Evolutionary conservation across 2,888 invertebrate genomes (phyloP).

Genomic region (Linyphia triangularis): DNA sequence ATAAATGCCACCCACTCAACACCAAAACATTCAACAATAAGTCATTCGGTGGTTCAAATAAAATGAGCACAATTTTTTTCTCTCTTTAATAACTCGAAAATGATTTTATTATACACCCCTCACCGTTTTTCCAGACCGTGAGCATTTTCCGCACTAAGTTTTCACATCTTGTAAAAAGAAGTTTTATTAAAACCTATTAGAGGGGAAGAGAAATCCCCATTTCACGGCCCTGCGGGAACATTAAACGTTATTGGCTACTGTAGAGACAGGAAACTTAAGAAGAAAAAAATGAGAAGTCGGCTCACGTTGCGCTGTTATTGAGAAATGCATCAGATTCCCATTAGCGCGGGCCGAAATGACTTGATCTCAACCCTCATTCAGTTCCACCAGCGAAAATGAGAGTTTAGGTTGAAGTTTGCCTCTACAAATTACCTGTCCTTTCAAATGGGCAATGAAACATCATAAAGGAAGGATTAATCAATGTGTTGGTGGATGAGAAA

Average conservation of each 20-base stretch:
- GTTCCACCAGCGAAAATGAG: slow-evolving; percentile 1
- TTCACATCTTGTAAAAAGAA: slow-evolving; percentile 1
- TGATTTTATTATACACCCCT: neutral
- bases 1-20: neutral
- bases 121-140: neutral
- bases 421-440: slow-evolving; percentile 17
- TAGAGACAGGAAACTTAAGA: neutral
- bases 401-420: slow-evolving; percentile 12
- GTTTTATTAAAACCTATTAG: slow-evolving; percentile 23
- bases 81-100: neutral
- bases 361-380: slow-evolving; percentile 24
- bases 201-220: slow-evolving; percentile 1
- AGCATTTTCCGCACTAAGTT: neutral
- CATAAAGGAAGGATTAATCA: neutral
- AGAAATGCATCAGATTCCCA: slow-evolving; percentile 55
- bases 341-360: slow-evolving; percentile 45
- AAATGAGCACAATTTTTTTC: neutral
- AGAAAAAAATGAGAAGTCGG: neutral
- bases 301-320: slow-evolving; percentile 41
- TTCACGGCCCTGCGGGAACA: slow-evolving; percentile 2
- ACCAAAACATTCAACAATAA: neutral
- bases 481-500: neutral
- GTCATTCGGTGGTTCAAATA: neutral
- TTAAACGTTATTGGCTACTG: slow-evolving; percentile 43
- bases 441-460: neutral